Evolutionary conservation across 2,113 vertebrate genomes (phyloP).

Genomic region (Paralichthys olivaceus): DNA sequence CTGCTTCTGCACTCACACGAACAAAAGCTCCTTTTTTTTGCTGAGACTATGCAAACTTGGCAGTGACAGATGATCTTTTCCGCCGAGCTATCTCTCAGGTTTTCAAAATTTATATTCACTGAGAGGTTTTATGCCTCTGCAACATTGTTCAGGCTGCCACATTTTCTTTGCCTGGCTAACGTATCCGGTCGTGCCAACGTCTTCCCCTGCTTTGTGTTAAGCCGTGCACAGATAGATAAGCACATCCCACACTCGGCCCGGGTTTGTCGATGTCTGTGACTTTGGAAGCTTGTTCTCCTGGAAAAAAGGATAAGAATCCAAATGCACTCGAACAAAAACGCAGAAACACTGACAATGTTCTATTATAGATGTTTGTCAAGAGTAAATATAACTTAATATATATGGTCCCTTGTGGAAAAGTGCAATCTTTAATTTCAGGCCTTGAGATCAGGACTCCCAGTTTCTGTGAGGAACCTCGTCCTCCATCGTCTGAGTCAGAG

Average conservation of each 20-base stretch:
- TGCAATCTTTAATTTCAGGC: too few species aligned
- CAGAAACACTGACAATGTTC: too few species aligned
- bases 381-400: too few species aligned
- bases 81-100: slow-evolving; percentile 43
- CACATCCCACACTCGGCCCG: slow-evolving; percentile 53
- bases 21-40: slow-evolving; percentile 23
- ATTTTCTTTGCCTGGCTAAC: slow-evolving; percentile 5
- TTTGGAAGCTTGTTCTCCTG: too few species aligned
- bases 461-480: too few species aligned
- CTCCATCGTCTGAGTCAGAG: too few species aligned
- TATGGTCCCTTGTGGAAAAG: too few species aligned
- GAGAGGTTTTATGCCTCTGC: slow-evolving; percentile 51
- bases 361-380: too few species aligned
- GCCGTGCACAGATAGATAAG: slow-evolving; percentile 38
- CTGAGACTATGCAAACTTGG: slow-evolving; percentile 65
- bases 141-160: slow-evolving; percentile 57
- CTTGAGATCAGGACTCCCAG: too few species aligned
- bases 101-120: slow-evolving; percentile 63
- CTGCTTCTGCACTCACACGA: slow-evolving; percentile 30
- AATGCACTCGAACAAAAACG: too few species aligned
- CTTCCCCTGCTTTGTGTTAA: slow-evolving; percentile 1
- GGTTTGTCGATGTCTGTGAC: slow-evolving; percentile 7
- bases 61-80: slow-evolving; percentile 62
- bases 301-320: too few species aligned
- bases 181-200: slow-evolving; percentile 43